A percentile compares a stretch with the other conserved stretches of the same genome.
These are phyloP conservation scores for Lucilia sericata DNA, from an alignment of 1,140 invertebrate species.

Conservation along the genomic window DNA sequence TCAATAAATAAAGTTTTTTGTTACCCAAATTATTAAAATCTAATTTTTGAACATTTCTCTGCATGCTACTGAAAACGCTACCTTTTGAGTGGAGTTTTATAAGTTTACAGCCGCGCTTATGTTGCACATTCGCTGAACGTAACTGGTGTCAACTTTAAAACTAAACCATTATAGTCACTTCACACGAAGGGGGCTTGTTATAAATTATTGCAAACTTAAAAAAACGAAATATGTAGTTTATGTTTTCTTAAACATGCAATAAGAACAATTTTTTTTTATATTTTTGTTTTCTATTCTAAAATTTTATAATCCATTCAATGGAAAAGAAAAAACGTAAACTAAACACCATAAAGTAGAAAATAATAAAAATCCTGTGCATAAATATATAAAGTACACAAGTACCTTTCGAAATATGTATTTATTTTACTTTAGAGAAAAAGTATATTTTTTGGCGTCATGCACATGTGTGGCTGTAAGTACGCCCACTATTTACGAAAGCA, in stretches of 20 bases:
- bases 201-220: slow-evolving; percentile 39
- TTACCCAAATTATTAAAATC: not conserved
- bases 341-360: not conserved
- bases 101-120: not conserved
- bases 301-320: not conserved
- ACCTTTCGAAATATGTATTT: not conserved
- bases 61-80: not conserved
- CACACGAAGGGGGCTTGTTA: slow-evolving; percentile 30
- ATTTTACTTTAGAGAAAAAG: not conserved
- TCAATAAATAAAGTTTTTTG: too few relatives aligned
- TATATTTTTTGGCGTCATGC: not conserved
- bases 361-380: not conserved
- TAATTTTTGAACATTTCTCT: not conserved
- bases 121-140: not conserved
- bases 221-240: not conserved
- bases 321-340: not conserved
- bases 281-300: not conserved
- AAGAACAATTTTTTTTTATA: not conserved
- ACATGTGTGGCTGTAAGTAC: not conserved
- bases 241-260: not conserved
- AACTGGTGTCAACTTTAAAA: slow-evolving; percentile 37
- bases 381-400: not conserved
- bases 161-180: slow-evolving; percentile 23
- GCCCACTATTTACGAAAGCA: not conserved
- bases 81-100: not conserved